A percentile compares a stretch with the other conserved stretches of the same genome.
Evolutionary conservation across 2,113 vertebrate species (phyloP).

Genomic region (Garra rufa): DNA sequence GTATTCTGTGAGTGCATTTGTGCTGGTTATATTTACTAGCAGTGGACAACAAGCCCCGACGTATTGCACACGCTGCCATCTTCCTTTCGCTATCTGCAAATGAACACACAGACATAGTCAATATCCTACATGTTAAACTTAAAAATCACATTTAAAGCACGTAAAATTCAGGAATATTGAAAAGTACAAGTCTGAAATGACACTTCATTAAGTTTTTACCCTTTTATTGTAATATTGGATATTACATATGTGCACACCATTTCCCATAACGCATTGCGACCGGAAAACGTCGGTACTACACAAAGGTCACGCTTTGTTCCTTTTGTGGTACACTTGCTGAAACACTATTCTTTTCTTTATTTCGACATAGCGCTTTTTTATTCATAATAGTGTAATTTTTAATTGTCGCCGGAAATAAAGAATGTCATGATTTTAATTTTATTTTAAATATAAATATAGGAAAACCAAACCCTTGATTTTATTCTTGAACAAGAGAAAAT

Average conservation of each 20-base stretch:
- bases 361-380: too few relatives aligned
- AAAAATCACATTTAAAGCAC: neutral
- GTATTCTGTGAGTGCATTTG: conserved; percentile 67
- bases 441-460: too few relatives aligned
- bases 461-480: too few relatives aligned
- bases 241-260: neutral
- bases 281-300: neutral
- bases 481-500: too few relatives aligned
- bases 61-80: conserved; percentile 76
- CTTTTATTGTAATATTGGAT: neutral
- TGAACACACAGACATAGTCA: neutral
- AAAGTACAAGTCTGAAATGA: neutral
- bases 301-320: conserved; percentile 16
- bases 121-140: neutral
- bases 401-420: too few relatives aligned
- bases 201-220: neutral
- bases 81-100: conserved; percentile 55
- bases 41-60: conserved; percentile 69
- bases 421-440: too few relatives aligned
- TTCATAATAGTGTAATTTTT: too few relatives aligned
- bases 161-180: neutral
- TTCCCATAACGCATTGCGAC: conserved; percentile 37
- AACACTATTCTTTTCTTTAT: neutral
- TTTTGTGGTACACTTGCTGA: neutral
- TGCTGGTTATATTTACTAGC: conserved; percentile 72